A percentile compares a stretch with the other conserved stretches of the same genome.
phyloP scores from a whole-genome alignment of 2,797 vertebrate genomes.

The Tenualosa thibaudeaui region DNA sequence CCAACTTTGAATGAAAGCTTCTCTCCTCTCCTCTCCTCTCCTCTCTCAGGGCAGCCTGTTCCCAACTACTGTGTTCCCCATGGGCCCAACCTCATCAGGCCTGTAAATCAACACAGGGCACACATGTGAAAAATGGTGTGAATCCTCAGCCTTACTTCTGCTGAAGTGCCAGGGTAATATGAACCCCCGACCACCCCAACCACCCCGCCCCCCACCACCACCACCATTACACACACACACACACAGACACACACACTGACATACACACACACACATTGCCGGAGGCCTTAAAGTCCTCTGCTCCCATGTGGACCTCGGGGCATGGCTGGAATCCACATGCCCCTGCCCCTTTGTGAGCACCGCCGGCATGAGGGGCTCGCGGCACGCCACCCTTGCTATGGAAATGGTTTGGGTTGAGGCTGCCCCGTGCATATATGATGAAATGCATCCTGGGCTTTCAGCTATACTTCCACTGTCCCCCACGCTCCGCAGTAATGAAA shows the following conservation, averaged over 20 bases:
- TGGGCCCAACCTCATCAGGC: not conserved
- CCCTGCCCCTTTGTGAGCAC: constrained; percentile 42
- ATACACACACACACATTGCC: constrained; percentile 14
- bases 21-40: not conserved
- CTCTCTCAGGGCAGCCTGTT: not conserved
- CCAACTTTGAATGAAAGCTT: no score
- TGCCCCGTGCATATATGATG: constrained; percentile 40
- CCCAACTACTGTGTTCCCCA: not conserved
- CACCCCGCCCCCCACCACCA: no score
- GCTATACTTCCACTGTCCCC: constrained; percentile 49
- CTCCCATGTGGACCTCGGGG: constrained; percentile 52
- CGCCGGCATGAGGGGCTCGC: constrained; percentile 40
- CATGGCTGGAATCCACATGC: constrained; percentile 50
- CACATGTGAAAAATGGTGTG: constrained; percentile 41
- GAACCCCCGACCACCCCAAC: not conserved
- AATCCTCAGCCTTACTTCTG: constrained; percentile 16
- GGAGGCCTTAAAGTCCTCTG: constrained; percentile 31
- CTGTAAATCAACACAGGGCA: constrained; percentile 36
- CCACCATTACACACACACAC: not conserved
- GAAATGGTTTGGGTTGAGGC: constrained; percentile 46
- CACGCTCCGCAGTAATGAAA: constrained; percentile 52
- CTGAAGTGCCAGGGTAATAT: constrained; percentile 8
- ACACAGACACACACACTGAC: not conserved
- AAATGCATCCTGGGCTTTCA: constrained; percentile 45
- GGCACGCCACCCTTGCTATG: constrained; percentile 26